Conservation (phyloP, 92 coral and sea anemone species). For the Epizoanthus fatuus region DNA sequence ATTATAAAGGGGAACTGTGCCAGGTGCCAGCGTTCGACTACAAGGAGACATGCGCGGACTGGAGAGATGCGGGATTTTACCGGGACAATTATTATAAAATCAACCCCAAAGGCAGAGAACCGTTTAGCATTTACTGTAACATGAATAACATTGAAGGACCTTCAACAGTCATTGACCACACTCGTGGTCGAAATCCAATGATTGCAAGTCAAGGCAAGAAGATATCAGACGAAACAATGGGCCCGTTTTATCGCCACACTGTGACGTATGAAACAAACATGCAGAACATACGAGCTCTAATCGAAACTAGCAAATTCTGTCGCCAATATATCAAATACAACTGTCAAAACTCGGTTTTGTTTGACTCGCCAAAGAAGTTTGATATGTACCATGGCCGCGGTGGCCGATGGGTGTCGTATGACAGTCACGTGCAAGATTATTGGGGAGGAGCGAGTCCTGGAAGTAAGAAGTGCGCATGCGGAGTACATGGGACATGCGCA, state of each 20-base stretch:
- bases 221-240: conserved; percentile 27
- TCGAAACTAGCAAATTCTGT: conserved; percentile 75
- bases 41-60: conserved; percentile 86
- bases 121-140: conserved; percentile 85
- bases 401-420: conserved; percentile 92
- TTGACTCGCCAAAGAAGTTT: conserved; percentile 81
- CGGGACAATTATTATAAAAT: conserved; percentile 70
- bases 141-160: conserved; percentile 80
- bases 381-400: conserved; percentile 78
- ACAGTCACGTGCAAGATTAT: conserved; percentile 80
- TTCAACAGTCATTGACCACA: conserved; percentile 78
- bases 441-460: conserved; percentile 91
- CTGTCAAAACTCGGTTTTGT: conserved; percentile 80
- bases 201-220: conserved; percentile 65
- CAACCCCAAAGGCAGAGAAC: conserved; percentile 68
- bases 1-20: conserved; percentile 74
- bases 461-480: conserved; percentile 89
- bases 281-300: conserved; percentile 69
- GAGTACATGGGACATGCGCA: conserved; percentile 74
- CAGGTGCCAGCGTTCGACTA: conserved; percentile 67
- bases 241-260: conserved; percentile 62
- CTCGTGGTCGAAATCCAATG: conserved; percentile 46
- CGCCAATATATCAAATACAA: conserved; percentile 79
- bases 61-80: conserved; percentile 75
- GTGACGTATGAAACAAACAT: conserved; percentile 54